Conservation (phyloP, 2,797 vertebrate species). For the Telmatherina bonti region DNA sequence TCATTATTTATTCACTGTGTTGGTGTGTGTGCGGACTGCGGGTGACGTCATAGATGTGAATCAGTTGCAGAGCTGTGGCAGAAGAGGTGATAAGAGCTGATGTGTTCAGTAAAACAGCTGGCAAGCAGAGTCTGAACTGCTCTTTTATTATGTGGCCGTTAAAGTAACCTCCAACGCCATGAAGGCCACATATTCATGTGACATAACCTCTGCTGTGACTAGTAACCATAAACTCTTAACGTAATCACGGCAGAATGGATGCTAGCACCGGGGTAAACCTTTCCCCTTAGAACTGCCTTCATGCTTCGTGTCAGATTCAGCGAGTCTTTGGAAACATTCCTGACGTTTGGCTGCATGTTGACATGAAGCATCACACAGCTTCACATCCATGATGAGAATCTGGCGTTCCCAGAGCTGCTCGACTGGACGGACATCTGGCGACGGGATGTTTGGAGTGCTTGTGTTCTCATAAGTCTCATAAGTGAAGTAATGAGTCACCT, state of each 20-base stretch:
- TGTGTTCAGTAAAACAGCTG: conserved; percentile 1
- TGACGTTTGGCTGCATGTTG: not conserved
- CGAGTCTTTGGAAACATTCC: too few species aligned
- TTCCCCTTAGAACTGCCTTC: too few species aligned
- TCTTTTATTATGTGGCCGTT: not conserved
- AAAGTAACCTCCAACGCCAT: not conserved
- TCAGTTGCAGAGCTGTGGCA: conserved; percentile 58
- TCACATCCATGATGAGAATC: too few species aligned
- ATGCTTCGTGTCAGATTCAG: too few species aligned
- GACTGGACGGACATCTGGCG: too few species aligned
- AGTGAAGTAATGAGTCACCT: too few species aligned
- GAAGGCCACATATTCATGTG: not conserved
- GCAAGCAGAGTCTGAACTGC: conserved; percentile 2
- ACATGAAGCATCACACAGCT: not conserved
- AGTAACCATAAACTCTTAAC: not conserved
- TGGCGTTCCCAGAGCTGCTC: too few species aligned
- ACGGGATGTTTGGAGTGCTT: not conserved
- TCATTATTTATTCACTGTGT: conserved; percentile 39
- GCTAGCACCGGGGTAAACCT: too few species aligned
- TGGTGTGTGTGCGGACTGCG: conserved; percentile 26
- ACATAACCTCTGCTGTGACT: not conserved
- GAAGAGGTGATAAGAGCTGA: conserved; percentile 45
- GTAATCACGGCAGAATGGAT: too few species aligned
- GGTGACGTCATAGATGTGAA: conserved; percentile 59
- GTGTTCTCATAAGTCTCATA: not conserved